These are phyloP conservation scores for Garrulus glandarius DNA, from an alignment of 2,797 vertebrate species.

Conservation along the genomic window DNA sequence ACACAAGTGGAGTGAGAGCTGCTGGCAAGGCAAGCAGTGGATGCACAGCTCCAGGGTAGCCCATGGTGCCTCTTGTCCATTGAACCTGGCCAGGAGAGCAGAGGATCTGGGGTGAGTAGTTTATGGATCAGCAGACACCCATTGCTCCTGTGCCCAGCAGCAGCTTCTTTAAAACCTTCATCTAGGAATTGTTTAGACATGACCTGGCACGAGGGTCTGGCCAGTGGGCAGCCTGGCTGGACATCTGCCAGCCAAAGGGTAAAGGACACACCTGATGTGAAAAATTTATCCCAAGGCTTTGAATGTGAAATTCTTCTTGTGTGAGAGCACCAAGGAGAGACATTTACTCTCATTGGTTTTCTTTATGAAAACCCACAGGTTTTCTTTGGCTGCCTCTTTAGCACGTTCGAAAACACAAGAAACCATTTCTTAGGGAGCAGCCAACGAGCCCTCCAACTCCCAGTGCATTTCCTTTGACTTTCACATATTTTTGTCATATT, in stretches of 20 bases:
- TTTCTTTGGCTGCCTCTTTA: constrained; percentile 31
- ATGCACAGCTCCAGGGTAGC: not conserved
- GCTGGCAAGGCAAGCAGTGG: not conserved
- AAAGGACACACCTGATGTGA: not conserved
- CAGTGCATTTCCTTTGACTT: not conserved
- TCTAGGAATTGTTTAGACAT: not conserved
- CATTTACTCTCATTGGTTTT: not conserved
- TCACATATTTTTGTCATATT: constrained; percentile 20
- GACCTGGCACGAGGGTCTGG: rapidly evolving
- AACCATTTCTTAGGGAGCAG: constrained; percentile 9
- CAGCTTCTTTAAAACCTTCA: not conserved
- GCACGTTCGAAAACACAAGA: not conserved
- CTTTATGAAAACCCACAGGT: constrained; percentile 5
- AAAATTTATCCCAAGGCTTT: not conserved
- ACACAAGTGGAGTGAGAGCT: not conserved
- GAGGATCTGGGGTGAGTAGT: not conserved
- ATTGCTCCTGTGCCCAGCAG: not conserved
- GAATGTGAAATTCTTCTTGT: not conserved
- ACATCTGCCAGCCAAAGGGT: not conserved
- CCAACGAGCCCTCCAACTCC: not conserved
- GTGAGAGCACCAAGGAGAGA: not conserved
- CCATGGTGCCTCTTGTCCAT: rapidly evolving
- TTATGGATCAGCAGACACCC: not conserved
- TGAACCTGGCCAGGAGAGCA: not conserved
- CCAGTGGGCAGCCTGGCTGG: not conserved